Base-by-base conservation (phyloP, 1,140 invertebrate species). In the Dendrolimus punctatus region DNA sequence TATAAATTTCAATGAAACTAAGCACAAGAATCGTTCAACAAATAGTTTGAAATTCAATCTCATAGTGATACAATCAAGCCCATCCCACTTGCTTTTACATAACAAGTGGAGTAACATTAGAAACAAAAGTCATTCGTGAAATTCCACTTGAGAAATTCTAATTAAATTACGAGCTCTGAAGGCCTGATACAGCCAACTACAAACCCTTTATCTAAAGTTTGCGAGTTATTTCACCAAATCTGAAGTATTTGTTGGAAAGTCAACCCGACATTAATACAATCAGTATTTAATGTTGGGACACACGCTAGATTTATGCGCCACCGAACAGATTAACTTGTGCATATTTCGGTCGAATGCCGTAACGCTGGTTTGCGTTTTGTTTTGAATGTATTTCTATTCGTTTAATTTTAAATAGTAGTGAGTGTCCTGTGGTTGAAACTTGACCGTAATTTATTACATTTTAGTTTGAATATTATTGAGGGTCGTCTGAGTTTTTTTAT, bases 61-160 rank as follows among this genome's bases (percentile, higher is more conserved):
- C 23, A 23, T 23, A 23, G 23, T 23, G 23, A 23, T 23, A 23
- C 23, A 23, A 23, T 23, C 46, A 53, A 40, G 6, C 44, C 40
- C 23, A 10, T 36, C 8, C 40, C 37, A 51, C 58, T 60, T 59
- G 51, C 61, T 56, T 23, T 57, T 55, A 58, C 58, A 65, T 58
- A 62, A 53, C 56, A 38, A 60, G 56, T 64, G 64, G 59, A 67
- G 23, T 23, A 64, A 66, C 54, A 59, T 57, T 49, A 58, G 57
- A 44, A 65, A 63, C 63, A 62, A 72, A 66, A 67, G 62, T 72
- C 67, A 75, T 71, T 68, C 58, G 46, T 57, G 64, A 68, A 69
- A 72, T 72, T 71, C 61, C 66, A 46, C 59, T 66, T 42, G 50
- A 50, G 62, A 64, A 68, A 71, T 73, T 71, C 64, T 65, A 67